Percentiles rank a stretch among this genome's conserved stretches.
Evolutionary conservation across 2,888 invertebrate genomes (phyloP).

Genomic region (Torymus auratus): DNA sequence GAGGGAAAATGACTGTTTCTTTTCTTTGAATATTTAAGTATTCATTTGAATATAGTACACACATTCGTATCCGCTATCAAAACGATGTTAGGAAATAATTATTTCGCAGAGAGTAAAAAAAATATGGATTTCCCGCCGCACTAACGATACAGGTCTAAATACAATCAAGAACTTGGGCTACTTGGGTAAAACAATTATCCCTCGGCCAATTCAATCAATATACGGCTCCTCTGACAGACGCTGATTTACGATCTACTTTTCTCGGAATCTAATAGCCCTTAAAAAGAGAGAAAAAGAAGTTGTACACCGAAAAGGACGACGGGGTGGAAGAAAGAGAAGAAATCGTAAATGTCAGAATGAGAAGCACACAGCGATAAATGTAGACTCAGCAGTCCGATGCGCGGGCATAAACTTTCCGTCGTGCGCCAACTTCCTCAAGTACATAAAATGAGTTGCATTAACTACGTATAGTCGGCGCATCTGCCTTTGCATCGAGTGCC

Average conservation of each 20-base stretch:
- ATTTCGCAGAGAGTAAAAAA: too few relatives aligned
- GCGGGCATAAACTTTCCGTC: conserved; percentile 39
- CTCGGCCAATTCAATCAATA: conserved; percentile 21
- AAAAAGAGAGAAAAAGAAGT: conserved; percentile 23
- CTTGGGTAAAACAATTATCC: background rate
- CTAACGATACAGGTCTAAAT: too few relatives aligned
- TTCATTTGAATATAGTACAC: too few relatives aligned
- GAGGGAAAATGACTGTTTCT: too few relatives aligned
- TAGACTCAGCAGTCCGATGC: conserved; percentile 17
- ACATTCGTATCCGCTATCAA: too few relatives aligned
- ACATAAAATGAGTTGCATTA: conserved; percentile 52
- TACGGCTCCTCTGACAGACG: conserved; percentile 8
- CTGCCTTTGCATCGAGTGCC: background rate
- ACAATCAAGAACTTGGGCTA: too few relatives aligned
- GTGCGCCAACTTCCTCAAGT: conserved; percentile 38
- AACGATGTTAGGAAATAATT: too few relatives aligned
- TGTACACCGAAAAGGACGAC: background rate
- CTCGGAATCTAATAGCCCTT: conserved; percentile 41
- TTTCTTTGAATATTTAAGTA: too few relatives aligned
- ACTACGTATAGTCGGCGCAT: conserved; percentile 6
- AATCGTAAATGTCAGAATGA: conserved; percentile 49
- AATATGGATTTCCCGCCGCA: too few relatives aligned
- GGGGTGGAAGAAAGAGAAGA: background rate
- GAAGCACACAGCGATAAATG: conserved; percentile 45
- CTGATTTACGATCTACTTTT: conserved; percentile 40